Base-by-base conservation (phyloP, 2,888 invertebrate genomes). In the Epinotia ramella region DNA sequence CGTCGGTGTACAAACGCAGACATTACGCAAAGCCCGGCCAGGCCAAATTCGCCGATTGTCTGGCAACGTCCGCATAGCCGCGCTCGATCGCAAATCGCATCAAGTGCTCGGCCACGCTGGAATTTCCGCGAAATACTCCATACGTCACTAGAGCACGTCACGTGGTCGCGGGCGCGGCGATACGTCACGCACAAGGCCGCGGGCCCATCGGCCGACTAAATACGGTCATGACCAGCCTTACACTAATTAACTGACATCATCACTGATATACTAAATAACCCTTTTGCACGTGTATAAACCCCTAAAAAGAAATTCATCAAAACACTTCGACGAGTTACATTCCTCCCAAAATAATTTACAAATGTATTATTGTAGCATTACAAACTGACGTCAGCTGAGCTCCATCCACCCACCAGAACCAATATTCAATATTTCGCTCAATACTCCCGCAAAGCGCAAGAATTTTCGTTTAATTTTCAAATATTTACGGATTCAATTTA, bases 121-220 rank as follows among this genome's bases (percentile, higher is more conserved):
- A 93, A 91, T 91, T 93, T 93, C 92, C 92, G 93, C 93, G 92
- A 94, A 94, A 94, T 92, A 90, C 87, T 78, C 76, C 81, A 84
- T 87, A 91, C 93, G 93, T 92, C 93, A 93, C 87, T 82, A 89
- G 90, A 86, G 82, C 82, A 79, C 78, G 79, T 79, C 79, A 79
- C 81, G 78, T 78, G 79, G 79, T 80, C 83, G 80, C 84, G 85
- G 87, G 84, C 84, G 84, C 81, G 84, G 81, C 83, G 83, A 82
- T 79, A 88, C 92, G 91, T 91, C 91, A 92, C 88, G 81, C 78
- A 80, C 91, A 92, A 92, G 91, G 91, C 89, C 90, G 86, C 84
- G 83, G 77, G 76, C 64, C 76, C 59, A 76, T 69, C 64, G 76
- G 78, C 73, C 68, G 66, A 63, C 85, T 85, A 84, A 82, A 82